These are phyloP conservation scores for Crax fasciolata DNA, from an alignment of 2,797 vertebrate genomes.

Conservation along the genomic window DNA sequence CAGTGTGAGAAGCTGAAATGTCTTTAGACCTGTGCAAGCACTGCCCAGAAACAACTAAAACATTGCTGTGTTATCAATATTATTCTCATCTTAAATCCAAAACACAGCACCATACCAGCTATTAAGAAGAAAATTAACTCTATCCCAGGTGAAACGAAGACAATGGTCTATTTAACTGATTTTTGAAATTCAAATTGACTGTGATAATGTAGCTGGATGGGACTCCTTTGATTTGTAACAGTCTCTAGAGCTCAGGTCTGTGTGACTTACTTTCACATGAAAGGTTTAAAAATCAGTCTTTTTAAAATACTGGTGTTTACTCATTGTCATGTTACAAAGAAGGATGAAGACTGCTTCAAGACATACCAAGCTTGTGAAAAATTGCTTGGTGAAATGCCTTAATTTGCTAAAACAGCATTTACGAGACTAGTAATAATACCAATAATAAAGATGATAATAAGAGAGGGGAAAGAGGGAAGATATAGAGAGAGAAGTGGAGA, in stretches of 20 bases:
- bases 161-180: neutral
- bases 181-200: neutral
- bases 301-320: neutral
- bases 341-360: neutral
- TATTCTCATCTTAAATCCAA: neutral
- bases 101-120: neutral
- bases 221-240: neutral
- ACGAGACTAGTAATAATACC: neutral
- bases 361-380: neutral
- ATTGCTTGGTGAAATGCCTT: neutral
- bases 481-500: neutral
- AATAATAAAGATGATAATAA: neutral
- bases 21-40: neutral
- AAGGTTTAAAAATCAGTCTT: neutral
- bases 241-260: neutral
- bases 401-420: slow-evolving; percentile 1
- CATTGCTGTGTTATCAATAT: neutral
- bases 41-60: neutral
- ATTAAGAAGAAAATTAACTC: neutral
- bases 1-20: neutral
- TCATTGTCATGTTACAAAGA: neutral
- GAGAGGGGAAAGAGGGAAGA: neutral
- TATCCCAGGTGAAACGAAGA: neutral
- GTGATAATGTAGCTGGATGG: neutral
- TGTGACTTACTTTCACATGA: neutral